Conservation (phyloP, 37 sponge, comb jelly and placozoan genomes). For the Cladorhizidae sp. region DNA sequence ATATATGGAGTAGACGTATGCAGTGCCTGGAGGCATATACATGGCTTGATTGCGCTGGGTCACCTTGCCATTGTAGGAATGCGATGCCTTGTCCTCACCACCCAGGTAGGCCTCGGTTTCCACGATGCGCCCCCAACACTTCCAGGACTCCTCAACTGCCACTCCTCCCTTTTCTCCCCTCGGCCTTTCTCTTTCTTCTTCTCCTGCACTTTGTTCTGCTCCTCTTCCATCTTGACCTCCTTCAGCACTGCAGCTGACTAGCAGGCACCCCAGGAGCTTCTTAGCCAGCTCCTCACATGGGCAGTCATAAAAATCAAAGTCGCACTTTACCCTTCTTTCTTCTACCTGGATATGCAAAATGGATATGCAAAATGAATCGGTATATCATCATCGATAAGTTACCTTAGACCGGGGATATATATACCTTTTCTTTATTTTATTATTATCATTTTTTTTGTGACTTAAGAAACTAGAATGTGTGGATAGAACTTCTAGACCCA, state of each 20-base stretch:
- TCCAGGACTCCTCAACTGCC: constrained; percentile 13
- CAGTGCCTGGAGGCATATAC: constrained; percentile 90
- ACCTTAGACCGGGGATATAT: no score
- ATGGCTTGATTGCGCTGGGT: constrained; percentile 79
- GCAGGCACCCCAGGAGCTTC: constrained; percentile 66
- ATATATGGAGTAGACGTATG: constrained; percentile 91
- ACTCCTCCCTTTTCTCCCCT: neutral
- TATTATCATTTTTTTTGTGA: no score
- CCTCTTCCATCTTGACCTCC: neutral
- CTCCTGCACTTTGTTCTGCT: constrained; percentile 20
- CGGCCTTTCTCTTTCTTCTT: no score
- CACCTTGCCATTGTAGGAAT: constrained; percentile 74
- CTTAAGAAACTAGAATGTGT: no score
- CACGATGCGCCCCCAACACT: constrained; percentile 66
- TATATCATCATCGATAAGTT: neutral
- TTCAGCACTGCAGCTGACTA: constrained; percentile 29
- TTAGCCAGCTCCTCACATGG: constrained; percentile 73
- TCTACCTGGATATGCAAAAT: neutral
- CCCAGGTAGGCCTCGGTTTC: constrained; percentile 96
- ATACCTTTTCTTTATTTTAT: no score
- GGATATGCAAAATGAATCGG: neutral
- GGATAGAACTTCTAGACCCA: no score
- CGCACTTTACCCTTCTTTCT: constrained; percentile 5
- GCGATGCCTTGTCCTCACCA: constrained; percentile 85
- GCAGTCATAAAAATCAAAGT: constrained; percentile 49